Conservation (phyloP, 2,888 invertebrate genomes). For the Galerucella nymphaeae region DNA sequence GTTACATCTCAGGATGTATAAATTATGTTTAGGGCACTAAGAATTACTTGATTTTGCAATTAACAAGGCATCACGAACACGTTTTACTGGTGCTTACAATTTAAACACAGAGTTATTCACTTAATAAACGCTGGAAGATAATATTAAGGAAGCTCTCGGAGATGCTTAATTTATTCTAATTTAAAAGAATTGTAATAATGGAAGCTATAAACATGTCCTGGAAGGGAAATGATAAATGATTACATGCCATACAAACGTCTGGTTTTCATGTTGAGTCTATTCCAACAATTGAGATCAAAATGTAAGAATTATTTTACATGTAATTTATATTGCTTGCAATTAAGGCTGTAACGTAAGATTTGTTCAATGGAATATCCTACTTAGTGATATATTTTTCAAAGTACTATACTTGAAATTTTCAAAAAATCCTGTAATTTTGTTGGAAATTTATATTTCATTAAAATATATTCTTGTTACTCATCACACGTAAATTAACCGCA, state of each 20-base stretch:
- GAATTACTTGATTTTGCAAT: constrained; percentile 44
- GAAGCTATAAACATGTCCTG: constrained; percentile 4
- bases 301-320: too few species aligned
- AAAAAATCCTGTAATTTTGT: too few species aligned
- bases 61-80: constrained; percentile 33
- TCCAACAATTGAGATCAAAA: too few species aligned
- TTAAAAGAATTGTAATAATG: constrained; percentile 6
- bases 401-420: too few species aligned
- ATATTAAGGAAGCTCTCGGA: neutral
- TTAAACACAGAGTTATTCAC: constrained; percentile 22
- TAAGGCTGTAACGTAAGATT: too few species aligned
- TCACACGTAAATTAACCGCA: too few species aligned
- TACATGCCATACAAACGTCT: neutral
- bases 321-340: too few species aligned
- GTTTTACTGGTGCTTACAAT: constrained; percentile 30
- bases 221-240: neutral
- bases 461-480: too few species aligned
- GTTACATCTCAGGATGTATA: constrained; percentile 52
- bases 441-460: too few species aligned
- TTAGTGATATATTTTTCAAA: too few species aligned
- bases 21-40: constrained; percentile 51
- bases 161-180: constrained; percentile 1
- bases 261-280: neutral
- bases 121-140: constrained; percentile 21
- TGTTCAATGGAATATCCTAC: too few species aligned